Percentiles rank a stretch among this genome's conserved stretches.
Conservation (phyloP, 2,113 vertebrate genomes). For the Paralichthys olivaceus region DNA sequence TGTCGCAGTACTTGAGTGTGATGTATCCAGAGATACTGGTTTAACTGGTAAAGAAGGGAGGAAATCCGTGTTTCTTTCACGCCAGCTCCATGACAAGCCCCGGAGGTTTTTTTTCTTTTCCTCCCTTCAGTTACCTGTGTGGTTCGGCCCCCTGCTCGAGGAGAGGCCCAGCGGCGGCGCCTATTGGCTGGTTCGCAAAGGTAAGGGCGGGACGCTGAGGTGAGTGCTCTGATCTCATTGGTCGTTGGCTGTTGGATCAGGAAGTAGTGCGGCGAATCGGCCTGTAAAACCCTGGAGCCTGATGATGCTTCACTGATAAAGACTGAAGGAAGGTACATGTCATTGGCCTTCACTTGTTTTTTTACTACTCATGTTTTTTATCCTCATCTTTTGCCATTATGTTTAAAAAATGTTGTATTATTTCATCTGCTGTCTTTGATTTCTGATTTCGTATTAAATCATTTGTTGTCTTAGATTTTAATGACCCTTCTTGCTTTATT, state of each 20-base stretch:
- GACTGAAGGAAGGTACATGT: not conserved
- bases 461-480: too few relatives aligned
- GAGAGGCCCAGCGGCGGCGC: slow-evolving; percentile 61
- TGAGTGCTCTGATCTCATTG: slow-evolving; percentile 71
- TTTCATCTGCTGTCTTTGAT: too few relatives aligned
- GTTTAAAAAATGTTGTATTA: too few relatives aligned
- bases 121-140: slow-evolving; percentile 88
- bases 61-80: slow-evolving; percentile 85
- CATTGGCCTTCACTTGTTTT: too few relatives aligned
- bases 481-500: too few relatives aligned
- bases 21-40: slow-evolving; percentile 88
- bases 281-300: slow-evolving; percentile 18
- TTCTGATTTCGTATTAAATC: too few relatives aligned
- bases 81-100: slow-evolving; percentile 90
- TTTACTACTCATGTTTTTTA: too few relatives aligned
- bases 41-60: slow-evolving; percentile 87
- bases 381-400: too few relatives aligned
- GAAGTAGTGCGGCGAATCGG: slow-evolving; percentile 59
- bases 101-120: slow-evolving; percentile 70
- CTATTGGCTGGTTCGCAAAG: slow-evolving; percentile 86
- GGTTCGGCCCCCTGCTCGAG: slow-evolving; percentile 81
- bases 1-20: slow-evolving; percentile 84
- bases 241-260: slow-evolving; percentile 58
- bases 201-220: slow-evolving; percentile 85
- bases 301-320: not conserved